phyloP scores from a whole-genome alignment of 2,888 invertebrate species.

The Copidosoma aretas region DNA sequence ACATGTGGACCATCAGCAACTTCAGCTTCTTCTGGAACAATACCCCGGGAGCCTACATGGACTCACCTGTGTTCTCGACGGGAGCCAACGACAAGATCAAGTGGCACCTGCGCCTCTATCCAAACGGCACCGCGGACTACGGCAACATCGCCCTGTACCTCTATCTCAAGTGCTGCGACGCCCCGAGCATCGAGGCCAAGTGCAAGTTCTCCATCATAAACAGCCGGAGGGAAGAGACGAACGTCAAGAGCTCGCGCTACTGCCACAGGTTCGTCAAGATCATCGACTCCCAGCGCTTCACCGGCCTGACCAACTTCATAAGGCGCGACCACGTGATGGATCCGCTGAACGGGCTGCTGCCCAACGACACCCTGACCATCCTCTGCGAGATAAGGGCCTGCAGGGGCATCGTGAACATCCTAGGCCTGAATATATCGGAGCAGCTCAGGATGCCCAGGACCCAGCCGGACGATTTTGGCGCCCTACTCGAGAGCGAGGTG shows the following conservation, averaged over 20 bases:
- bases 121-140: slow-evolving; percentile 34
- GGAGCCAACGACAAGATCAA: slow-evolving; percentile 35
- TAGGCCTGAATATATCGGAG: slow-evolving; percentile 32
- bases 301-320: slow-evolving; percentile 33
- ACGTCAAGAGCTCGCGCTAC: slow-evolving; percentile 34
- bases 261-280: slow-evolving; percentile 35
- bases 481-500: slow-evolving; percentile 34
- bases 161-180: slow-evolving; percentile 33
- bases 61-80: slow-evolving; percentile 35
- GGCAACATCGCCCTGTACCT: slow-evolving; percentile 34
- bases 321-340: slow-evolving; percentile 36
- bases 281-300: slow-evolving; percentile 29
- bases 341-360: slow-evolving; percentile 29
- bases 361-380: slow-evolving; percentile 36
- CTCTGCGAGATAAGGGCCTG: slow-evolving; percentile 37
- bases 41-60: slow-evolving; percentile 35
- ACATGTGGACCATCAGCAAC: slow-evolving; percentile 39
- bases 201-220: slow-evolving; percentile 38
- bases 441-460: slow-evolving; percentile 29
- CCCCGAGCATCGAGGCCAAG: slow-evolving; percentile 35
- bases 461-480: slow-evolving; percentile 31
- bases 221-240: slow-evolving; percentile 32
- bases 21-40: slow-evolving; percentile 38
- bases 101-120: slow-evolving; percentile 36
- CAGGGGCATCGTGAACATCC: slow-evolving; percentile 34